These are phyloP conservation scores for Poeciliopsis paucimaculata DNA, from an alignment of 2,797 vertebrate species.

Conservation along the genomic window DNA sequence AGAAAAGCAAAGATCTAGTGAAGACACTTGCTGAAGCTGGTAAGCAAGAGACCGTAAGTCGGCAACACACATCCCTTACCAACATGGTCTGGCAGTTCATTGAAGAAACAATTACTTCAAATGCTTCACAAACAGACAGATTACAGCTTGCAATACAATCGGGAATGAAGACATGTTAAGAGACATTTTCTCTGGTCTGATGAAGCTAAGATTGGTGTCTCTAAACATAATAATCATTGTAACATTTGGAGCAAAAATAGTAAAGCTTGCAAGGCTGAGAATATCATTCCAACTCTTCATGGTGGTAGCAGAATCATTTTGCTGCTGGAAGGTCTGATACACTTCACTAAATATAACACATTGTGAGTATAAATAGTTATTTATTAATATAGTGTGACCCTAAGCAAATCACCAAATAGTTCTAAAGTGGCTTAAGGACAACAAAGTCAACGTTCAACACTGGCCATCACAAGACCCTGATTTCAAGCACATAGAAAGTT, in stretches of 20 bases:
- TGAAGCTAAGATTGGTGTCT: too few relatives aligned
- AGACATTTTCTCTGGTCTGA: too few relatives aligned
- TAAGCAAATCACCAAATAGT: not conserved
- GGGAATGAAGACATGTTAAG: too few relatives aligned
- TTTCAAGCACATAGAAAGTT: not conserved
- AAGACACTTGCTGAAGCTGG: not conserved
- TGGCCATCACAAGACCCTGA: not conserved
- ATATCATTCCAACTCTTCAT: not conserved
- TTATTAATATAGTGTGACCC: not conserved
- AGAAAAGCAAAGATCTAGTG: not conserved
- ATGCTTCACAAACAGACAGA: not conserved
- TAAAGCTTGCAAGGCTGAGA: not conserved
- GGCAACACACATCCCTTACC: not conserved
- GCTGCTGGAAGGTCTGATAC: not conserved
- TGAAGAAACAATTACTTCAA: not conserved
- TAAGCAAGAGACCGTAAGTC: not conserved
- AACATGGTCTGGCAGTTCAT: not conserved
- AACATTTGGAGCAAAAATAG: too few relatives aligned
- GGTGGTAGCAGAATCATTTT: not conserved
- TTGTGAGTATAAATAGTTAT: not conserved
- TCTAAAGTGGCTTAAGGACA: too few relatives aligned
- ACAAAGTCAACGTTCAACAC: not conserved
- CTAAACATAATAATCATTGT: too few relatives aligned
- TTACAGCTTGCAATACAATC: not conserved
- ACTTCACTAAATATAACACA: not conserved